Conservation (phyloP, 1,140 invertebrate species). For the Pentalonia nigronervosa region DNA sequence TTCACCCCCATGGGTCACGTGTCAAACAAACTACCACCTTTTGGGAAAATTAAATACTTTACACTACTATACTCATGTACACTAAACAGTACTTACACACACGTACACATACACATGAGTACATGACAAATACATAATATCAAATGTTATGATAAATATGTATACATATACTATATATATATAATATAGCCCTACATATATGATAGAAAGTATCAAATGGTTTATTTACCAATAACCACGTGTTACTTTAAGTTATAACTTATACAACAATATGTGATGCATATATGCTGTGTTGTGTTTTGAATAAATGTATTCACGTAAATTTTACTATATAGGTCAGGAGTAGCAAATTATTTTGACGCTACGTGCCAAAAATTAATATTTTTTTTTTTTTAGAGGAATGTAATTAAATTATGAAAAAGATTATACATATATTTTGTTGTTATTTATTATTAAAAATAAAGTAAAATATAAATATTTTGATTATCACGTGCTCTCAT, state of each 20-base stretch:
- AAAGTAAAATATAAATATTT: too few relatives aligned
- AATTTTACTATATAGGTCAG: neutral
- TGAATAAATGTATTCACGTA: neutral
- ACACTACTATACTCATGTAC: neutral
- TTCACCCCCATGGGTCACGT: conserved; percentile 39
- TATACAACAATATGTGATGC: neutral
- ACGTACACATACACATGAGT: neutral
- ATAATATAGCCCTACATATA: too few relatives aligned
- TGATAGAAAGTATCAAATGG: neutral
- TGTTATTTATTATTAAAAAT: too few relatives aligned
- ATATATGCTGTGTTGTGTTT: neutral
- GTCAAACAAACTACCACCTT: conserved; percentile 32
- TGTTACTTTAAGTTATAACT: neutral
- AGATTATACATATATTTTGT: too few relatives aligned
- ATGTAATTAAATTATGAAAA: too few relatives aligned
- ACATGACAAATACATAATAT: neutral
- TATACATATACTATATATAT: too few relatives aligned
- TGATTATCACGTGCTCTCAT: too few relatives aligned
- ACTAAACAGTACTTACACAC: neutral
- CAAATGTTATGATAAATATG: neutral
- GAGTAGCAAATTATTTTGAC: neutral
- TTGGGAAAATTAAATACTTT: conserved; percentile 24
- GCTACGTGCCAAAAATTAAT: too few relatives aligned
- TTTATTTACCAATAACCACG: neutral
- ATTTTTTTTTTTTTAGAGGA: too few relatives aligned